A percentile compares a stretch with the other conserved stretches of the same genome.
Evolutionary conservation across 2,797 vertebrate genomes (phyloP).

Genomic region (Periparus ater): DNA sequence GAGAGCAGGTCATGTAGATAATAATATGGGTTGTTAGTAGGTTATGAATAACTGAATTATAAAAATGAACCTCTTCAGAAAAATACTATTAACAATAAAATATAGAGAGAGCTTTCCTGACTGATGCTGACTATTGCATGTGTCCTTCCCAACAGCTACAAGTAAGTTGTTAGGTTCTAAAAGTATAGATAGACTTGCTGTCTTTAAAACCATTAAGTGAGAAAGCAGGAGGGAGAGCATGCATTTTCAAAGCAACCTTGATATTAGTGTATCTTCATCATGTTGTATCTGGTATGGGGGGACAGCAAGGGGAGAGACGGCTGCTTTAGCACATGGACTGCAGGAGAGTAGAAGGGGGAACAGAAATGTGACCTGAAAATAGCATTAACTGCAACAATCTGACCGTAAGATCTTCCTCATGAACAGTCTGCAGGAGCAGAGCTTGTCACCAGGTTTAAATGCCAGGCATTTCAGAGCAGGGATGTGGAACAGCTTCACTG

Average conservation of each 20-base stretch:
- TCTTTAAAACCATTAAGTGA: background rate
- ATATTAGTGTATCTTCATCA: background rate
- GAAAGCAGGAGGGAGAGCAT: background rate
- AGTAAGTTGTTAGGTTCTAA: background rate
- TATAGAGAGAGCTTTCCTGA: background rate
- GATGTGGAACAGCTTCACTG: background rate
- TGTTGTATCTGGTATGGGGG: background rate
- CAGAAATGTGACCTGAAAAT: background rate
- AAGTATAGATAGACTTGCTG: background rate
- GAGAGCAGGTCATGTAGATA: background rate
- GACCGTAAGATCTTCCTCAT: background rate
- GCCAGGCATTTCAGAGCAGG: background rate
- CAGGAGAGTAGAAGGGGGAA: background rate
- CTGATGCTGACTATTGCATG: background rate
- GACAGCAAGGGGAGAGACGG: accelerated
- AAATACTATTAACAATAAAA: background rate
- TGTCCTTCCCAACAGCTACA: background rate
- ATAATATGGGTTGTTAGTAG: background rate
- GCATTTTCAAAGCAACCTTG: background rate
- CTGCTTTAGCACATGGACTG: background rate
- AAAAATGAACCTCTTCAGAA: background rate
- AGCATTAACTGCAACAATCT: background rate
- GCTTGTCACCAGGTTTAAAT: background rate
- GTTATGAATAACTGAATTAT: background rate
- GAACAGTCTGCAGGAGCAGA: background rate